phyloP scores from a whole-genome alignment of 2,113 vertebrate species.

The Lophius piscatorius region DNA sequence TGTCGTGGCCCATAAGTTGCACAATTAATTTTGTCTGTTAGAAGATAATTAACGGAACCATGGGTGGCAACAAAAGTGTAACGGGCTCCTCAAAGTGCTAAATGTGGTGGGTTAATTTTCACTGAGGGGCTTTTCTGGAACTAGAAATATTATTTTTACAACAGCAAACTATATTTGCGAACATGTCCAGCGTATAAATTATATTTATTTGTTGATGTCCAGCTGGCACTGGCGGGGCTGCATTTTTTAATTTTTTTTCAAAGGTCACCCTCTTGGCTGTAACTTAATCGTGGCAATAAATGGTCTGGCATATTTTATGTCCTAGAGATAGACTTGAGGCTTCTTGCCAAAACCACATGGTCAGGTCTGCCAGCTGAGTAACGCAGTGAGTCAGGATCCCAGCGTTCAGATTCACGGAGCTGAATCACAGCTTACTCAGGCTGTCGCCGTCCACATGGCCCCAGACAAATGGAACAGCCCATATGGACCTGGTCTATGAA shows the following conservation, averaged over 20 bases:
- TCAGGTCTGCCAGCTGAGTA: constrained; percentile 20
- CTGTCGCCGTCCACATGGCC: background rate
- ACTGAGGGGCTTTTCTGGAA: background rate
- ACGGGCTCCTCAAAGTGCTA: constrained; percentile 2
- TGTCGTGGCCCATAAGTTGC: background rate
- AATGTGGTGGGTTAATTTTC: too few relatives aligned
- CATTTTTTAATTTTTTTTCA: constrained; percentile 33
- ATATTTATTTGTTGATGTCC: constrained; percentile 51
- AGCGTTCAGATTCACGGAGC: constrained; percentile 1
- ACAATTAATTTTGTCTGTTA: background rate
- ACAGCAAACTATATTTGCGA: constrained; percentile 17
- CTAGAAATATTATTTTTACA: constrained; percentile 12
- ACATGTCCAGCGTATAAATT: constrained; percentile 39
- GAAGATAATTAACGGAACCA: constrained; percentile 4
- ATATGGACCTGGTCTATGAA: background rate
- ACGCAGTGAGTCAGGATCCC: background rate
- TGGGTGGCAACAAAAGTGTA: background rate
- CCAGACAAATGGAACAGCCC: background rate
- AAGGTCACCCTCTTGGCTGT: constrained; percentile 49
- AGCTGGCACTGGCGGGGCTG: constrained; percentile 35
- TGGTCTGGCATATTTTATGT: constrained; percentile 42
- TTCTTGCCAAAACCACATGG: constrained; percentile 11
- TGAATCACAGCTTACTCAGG: constrained; percentile 2
- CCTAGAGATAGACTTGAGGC: constrained; percentile 7
- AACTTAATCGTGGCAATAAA: constrained; percentile 65